Percentiles rank a stretch among this genome's conserved stretches.
phyloP scores from a whole-genome alignment of 2,797 vertebrate genomes.

The Characodon lateralis region DNA sequence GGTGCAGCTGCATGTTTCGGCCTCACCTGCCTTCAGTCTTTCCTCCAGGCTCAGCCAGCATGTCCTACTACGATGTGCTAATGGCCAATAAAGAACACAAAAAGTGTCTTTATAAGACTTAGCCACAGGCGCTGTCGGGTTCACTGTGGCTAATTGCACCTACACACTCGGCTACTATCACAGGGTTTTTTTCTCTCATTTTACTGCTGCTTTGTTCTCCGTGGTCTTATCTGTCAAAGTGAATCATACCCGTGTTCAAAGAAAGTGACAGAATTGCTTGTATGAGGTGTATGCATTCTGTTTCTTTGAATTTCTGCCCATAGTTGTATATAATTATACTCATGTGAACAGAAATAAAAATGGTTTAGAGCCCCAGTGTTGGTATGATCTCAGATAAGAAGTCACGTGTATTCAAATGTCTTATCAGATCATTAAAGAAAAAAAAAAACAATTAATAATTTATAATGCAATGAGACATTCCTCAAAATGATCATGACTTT shows the following conservation, averaged over 20 bases:
- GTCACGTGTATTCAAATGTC: constrained; percentile 6
- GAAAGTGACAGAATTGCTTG: constrained; percentile 57
- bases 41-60: constrained; percentile 27
- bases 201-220: constrained; percentile 30
- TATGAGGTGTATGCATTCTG: constrained; percentile 56
- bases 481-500: constrained; percentile 5
- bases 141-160: constrained; percentile 39
- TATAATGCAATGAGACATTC: constrained; percentile 6
- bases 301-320: constrained; percentile 33
- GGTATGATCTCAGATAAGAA: constrained; percentile 20
- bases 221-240: constrained; percentile 52
- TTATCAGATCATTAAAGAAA: neutral
- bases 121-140: constrained; percentile 35
- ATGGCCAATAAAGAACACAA: constrained; percentile 38
- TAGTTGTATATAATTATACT: constrained; percentile 12
- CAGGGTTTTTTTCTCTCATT: constrained; percentile 12
- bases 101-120: constrained; percentile 39
- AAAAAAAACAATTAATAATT: neutral
- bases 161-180: constrained; percentile 25
- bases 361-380: constrained; percentile 22
- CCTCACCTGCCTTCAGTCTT: constrained; percentile 10
- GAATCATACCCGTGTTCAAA: constrained; percentile 53
- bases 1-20: neutral
- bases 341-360: constrained; percentile 30
- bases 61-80: constrained; percentile 40